These are phyloP conservation scores for Cyprinodon variegatus DNA, from an alignment of 2,113 vertebrate species.

Conservation along the genomic window DNA sequence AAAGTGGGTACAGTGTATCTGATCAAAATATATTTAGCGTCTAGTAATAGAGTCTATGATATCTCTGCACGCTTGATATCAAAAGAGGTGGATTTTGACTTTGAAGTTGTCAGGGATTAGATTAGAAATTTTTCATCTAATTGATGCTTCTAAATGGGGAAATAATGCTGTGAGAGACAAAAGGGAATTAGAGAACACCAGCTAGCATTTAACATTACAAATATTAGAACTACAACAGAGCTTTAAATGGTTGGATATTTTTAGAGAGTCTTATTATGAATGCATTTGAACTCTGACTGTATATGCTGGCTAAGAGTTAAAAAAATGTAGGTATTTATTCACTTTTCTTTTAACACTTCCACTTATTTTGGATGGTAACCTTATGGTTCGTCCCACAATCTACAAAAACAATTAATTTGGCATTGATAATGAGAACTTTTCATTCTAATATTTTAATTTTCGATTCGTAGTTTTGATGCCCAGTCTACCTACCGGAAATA, in stretches of 20 bases:
- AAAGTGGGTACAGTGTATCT: not conserved
- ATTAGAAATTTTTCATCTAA: constrained; percentile 3
- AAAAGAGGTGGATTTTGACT: not conserved
- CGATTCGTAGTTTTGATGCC: too few species aligned
- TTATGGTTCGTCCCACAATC: not conserved
- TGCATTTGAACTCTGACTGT: not conserved
- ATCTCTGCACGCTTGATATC: not conserved
- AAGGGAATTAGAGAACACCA: not conserved
- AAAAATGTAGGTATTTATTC: not conserved
- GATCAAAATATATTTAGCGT: not conserved
- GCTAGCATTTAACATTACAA: not conserved
- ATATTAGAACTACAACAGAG: not conserved
- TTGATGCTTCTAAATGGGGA: not conserved
- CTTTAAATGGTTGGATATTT: not conserved
- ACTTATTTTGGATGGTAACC: not conserved
- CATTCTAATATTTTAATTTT: too few species aligned
- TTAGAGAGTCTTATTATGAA: not conserved
- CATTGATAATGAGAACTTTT: not conserved
- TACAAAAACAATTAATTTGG: not conserved
- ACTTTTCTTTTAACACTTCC: not conserved
- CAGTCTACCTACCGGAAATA: too few species aligned
- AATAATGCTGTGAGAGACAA: not conserved
- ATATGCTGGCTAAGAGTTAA: not conserved
- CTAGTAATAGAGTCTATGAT: not conserved
- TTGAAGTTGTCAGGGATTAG: constrained; percentile 4